These are phyloP conservation scores for Barypeithes pellucidus DNA, from an alignment of 2,888 invertebrate species.

Conservation along the genomic window DNA sequence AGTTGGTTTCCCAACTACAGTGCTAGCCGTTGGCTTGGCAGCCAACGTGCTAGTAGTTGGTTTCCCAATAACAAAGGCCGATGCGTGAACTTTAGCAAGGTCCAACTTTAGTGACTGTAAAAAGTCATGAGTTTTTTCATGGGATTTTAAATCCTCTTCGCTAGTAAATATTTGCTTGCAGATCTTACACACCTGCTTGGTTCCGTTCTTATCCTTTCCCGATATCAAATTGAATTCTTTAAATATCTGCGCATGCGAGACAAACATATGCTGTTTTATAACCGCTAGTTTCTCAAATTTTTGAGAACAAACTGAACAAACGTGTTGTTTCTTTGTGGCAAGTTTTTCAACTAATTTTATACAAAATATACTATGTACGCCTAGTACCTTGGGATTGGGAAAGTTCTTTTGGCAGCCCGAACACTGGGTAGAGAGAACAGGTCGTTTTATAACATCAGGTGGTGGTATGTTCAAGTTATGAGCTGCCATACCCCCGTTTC, in stretches of 20 bases:
- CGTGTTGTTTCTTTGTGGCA: neutral
- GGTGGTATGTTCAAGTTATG: neutral
- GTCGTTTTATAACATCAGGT: conserved; percentile 1
- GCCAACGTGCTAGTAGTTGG: neutral
- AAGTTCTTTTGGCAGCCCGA: conserved; percentile 39
- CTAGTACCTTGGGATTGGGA: conserved; percentile 28
- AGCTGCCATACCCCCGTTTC: neutral
- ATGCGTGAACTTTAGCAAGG: conserved; percentile 22
- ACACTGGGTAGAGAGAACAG: conserved; percentile 5
- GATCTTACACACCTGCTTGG: conserved; percentile 62
- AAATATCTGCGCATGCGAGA: conserved; percentile 34
- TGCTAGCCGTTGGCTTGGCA: neutral
- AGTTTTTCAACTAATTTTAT: conserved; percentile 20
- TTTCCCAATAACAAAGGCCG: conserved; percentile 9
- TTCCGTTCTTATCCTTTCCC: conserved; percentile 65
- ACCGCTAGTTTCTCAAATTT: conserved; percentile 23
- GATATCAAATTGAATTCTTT: conserved; percentile 36
- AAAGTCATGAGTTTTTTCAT: conserved; percentile 63
- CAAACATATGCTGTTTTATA: conserved; percentile 41
- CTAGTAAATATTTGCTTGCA: conserved; percentile 67
- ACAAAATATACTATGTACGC: conserved; percentile 40
- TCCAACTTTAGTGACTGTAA: conserved; percentile 27
- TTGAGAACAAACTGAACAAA: conserved; percentile 37
- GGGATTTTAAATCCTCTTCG: conserved; percentile 70
- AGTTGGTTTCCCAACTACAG: conserved; percentile 2